Percentiles rank a stretch among this genome's conserved stretches.
These are phyloP conservation scores for Phrynocephalus forsythii DNA, from an alignment of 2,797 vertebrate genomes.

Conservation along the genomic window DNA sequence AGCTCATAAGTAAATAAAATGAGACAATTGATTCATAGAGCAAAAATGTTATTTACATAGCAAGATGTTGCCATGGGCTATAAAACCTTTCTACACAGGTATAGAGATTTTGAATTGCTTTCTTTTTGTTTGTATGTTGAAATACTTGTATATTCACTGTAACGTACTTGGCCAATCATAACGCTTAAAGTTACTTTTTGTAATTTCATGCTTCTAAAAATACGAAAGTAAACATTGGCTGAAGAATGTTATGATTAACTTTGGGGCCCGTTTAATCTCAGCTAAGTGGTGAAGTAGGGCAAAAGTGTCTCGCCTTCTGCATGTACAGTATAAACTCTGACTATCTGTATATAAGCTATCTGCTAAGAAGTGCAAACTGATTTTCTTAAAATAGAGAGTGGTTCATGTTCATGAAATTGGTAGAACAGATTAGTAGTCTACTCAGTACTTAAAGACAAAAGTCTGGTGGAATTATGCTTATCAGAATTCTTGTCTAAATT, in stretches of 20 bases:
- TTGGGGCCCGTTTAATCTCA: conserved; percentile 62
- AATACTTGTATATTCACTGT: conserved; percentile 68
- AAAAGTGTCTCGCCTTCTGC: conserved; percentile 54
- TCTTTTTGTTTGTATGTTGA: conserved; percentile 63
- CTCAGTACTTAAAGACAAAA: conserved; percentile 37
- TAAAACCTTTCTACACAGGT: conserved; percentile 80
- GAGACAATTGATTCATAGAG: conserved; percentile 66
- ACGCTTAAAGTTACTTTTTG: conserved; percentile 57
- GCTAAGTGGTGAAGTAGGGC: conserved; percentile 52
- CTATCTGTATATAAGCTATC: conserved; percentile 65
- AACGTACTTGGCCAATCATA: conserved; percentile 56
- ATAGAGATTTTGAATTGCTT: conserved; percentile 73
- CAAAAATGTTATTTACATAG: conserved; percentile 57
- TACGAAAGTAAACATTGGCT: conserved; percentile 67
- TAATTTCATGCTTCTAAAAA: conserved; percentile 68
- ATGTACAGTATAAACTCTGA: conserved; percentile 58
- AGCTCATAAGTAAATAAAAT: conserved; percentile 70
- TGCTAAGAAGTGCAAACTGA: conserved; percentile 70
- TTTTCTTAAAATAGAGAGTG: conserved; percentile 58
- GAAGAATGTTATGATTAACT: conserved; percentile 47
- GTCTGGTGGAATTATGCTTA: conserved; percentile 34
- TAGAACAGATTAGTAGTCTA: conserved; percentile 43
- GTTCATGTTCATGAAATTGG: conserved; percentile 62
- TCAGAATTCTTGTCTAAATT: conserved; percentile 59
- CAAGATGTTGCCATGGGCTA: conserved; percentile 77